A percentile compares a stretch with the other conserved stretches of the same genome.
These are phyloP conservation scores for Capitulum mitella DNA, from an alignment of 2,888 invertebrate species.

Conservation along the genomic window DNA sequence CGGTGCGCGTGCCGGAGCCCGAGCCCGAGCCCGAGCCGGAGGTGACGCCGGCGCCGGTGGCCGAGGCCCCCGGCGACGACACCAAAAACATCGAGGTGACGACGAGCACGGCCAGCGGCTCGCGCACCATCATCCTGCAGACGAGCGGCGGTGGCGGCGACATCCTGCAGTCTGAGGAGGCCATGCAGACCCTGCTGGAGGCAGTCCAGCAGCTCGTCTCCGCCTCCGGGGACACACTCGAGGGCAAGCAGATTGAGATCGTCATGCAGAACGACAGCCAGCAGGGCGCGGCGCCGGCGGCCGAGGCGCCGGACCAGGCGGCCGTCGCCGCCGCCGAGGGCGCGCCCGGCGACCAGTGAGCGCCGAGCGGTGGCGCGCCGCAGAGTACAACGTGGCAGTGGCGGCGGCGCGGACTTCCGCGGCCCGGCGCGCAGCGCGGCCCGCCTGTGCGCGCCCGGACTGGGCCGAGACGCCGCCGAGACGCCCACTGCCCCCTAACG, in stretches of 20 bases:
- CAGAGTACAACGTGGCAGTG: not conserved
- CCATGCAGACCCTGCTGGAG: slow-evolving; percentile 22
- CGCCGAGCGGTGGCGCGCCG: too few relatives aligned
- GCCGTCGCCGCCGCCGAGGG: not conserved
- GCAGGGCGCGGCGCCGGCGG: not conserved
- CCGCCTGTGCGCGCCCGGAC: too few relatives aligned
- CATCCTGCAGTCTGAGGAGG: slow-evolving; percentile 25
- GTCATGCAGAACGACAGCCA: slow-evolving; percentile 25
- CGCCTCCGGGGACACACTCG: slow-evolving; percentile 23
- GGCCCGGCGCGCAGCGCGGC: too few relatives aligned
- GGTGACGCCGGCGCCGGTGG: not conserved
- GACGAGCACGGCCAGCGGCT: slow-evolving; percentile 14
- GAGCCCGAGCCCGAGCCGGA: not conserved
- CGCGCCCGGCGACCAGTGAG: too few relatives aligned
- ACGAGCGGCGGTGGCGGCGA: slow-evolving; percentile 24
- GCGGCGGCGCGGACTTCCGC: not conserved
- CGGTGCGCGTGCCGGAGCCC: not conserved
- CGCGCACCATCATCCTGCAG: not conserved
- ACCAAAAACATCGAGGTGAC: not conserved
- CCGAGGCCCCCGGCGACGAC: not conserved
- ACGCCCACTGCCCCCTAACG: too few relatives aligned
- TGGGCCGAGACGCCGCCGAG: not conserved
- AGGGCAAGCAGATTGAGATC: slow-evolving; percentile 26
- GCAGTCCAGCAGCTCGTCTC: slow-evolving; percentile 24
- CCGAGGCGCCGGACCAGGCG: not conserved